Percentiles rank a stretch among this genome's conserved stretches.
These are phyloP conservation scores for Balaenoptera acutorostrata DNA, from an alignment of 2,113 vertebrate species.

Conservation along the genomic window DNA sequence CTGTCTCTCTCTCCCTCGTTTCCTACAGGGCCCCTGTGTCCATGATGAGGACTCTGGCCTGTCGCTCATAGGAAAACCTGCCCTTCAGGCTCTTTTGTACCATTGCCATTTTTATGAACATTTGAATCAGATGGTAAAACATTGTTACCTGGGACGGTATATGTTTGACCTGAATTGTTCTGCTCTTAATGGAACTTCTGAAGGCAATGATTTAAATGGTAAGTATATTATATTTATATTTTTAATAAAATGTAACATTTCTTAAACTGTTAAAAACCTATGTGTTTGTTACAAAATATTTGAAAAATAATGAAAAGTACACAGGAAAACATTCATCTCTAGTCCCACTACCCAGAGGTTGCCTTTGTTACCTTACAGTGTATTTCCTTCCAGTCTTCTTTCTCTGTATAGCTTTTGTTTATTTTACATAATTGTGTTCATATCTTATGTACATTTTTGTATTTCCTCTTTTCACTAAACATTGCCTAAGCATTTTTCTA, in stretches of 20 bases:
- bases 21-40: slow-evolving; percentile 90
- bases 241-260: not conserved
- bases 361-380: not conserved
- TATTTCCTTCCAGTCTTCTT: not conserved
- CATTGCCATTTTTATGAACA: slow-evolving; percentile 94
- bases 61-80: slow-evolving; percentile 89
- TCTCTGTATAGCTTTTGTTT: not conserved
- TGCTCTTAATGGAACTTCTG: not conserved
- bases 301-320: not conserved
- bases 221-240: slow-evolving; percentile 26
- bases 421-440: not conserved
- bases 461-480: not conserved
- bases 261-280: not conserved
- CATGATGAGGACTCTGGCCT: slow-evolving; percentile 92
- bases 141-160: slow-evolving; percentile 86
- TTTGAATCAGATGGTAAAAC: slow-evolving; percentile 84
- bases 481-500: not conserved
- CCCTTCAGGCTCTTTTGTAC: slow-evolving; percentile 89
- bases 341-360: rapidly evolving
- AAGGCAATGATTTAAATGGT: slow-evolving; percentile 62
- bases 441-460: not conserved
- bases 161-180: slow-evolving; percentile 80
- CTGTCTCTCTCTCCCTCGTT: not conserved
- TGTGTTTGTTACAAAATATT: not conserved
- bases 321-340: not conserved